Percentiles rank a stretch among this genome's conserved stretches.
Conservation (phyloP, 2,888 invertebrate species). For the Chironomus riparius region DNA sequence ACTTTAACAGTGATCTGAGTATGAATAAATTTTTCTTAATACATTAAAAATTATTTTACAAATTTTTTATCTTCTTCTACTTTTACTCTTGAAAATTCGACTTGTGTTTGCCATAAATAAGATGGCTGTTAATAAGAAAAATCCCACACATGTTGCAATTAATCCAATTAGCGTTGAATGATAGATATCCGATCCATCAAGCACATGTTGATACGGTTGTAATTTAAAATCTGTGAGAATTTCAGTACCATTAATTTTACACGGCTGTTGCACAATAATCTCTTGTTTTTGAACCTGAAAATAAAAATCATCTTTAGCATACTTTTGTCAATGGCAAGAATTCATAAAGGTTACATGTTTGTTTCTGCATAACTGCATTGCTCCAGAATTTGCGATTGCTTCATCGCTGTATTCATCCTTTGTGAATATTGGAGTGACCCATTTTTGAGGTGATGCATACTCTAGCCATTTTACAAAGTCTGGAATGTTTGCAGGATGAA, state of each 20-base stretch:
- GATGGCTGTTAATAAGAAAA: slow-evolving; percentile 52
- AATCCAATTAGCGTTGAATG: slow-evolving; percentile 52
- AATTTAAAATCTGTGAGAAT: slow-evolving; percentile 49
- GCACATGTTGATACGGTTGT: slow-evolving; percentile 45
- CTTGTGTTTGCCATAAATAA: slow-evolving; percentile 49
- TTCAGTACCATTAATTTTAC: slow-evolving; percentile 72
- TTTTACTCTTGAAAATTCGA: slow-evolving; percentile 24
- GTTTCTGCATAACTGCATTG: slow-evolving; percentile 51
- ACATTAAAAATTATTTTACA: neutral
- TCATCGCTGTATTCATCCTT: slow-evolving; percentile 56
- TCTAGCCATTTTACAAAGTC: slow-evolving; percentile 56
- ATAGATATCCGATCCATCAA: slow-evolving; percentile 45
- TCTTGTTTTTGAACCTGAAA: slow-evolving; percentile 70
- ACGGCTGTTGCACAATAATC: slow-evolving; percentile 74
- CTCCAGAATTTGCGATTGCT: slow-evolving; percentile 47
- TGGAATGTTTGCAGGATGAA: slow-evolving; percentile 61
- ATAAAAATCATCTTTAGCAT: slow-evolving; percentile 9
- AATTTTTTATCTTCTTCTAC: slow-evolving; percentile 2
- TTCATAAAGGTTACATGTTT: slow-evolving; percentile 51
- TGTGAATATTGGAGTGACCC: slow-evolving; percentile 60
- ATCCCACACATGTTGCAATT: slow-evolving; percentile 51
- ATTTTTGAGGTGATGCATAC: slow-evolving; percentile 61
- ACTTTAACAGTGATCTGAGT: too few species aligned
- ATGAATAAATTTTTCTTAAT: too few species aligned
- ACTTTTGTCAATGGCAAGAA: neutral